Conservation (phyloP, 2,113 vertebrate genomes). For the Mobula hypostoma region DNA sequence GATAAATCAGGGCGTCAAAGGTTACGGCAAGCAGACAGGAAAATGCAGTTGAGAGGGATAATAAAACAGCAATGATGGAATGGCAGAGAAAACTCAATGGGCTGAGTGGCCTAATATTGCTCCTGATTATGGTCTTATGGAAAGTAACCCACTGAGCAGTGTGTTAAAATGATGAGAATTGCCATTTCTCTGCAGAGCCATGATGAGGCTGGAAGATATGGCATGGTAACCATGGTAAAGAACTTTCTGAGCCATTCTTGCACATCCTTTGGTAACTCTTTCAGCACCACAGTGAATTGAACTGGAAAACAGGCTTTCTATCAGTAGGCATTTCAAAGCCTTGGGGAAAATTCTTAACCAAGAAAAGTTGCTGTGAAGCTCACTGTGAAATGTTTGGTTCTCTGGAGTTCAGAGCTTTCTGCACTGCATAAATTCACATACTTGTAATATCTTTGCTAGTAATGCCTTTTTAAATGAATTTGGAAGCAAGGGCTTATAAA, state of each 20-base stretch:
- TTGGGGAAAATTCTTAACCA: neutral
- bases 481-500: neutral
- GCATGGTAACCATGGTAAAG: neutral
- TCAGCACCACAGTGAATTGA: neutral
- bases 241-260: neutral
- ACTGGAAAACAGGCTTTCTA: neutral
- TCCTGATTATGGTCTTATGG: too few species aligned
- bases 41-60: too few species aligned
- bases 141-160: neutral
- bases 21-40: too few species aligned
- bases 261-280: neutral
- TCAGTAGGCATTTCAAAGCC: too few species aligned
- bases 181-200: neutral
- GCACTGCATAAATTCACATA: neutral
- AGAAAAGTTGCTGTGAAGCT: neutral
- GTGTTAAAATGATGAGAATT: neutral
- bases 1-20: too few species aligned
- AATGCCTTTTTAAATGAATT: too few species aligned
- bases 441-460: too few species aligned
- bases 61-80: too few species aligned
- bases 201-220: neutral
- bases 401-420: neutral
- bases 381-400: neutral
- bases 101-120: too few species aligned
- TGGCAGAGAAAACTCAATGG: too few species aligned